Evolutionary conservation across 2,113 vertebrate species (phyloP), one percentile per base, ranked within the genome.

Genomic region (Antennarius striatus): DNA sequence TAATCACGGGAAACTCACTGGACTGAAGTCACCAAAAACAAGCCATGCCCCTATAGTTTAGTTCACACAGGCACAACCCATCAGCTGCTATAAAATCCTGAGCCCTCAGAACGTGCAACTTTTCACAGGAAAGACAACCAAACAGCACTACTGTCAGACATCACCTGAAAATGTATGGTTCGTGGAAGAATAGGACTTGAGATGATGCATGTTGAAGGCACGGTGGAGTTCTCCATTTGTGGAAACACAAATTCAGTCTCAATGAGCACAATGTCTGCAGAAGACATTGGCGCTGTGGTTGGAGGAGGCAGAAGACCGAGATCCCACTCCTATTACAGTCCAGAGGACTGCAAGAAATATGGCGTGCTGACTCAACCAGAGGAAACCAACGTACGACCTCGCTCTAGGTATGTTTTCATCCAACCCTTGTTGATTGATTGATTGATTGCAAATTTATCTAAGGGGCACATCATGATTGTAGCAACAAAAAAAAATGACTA

Each of bases 371-470:
- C 22, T 15, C 47, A 80, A 22, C 43, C 55, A 10, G 80, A 58
- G n/a, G 30, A 84, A 57, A 75, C 36, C 45, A 12, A 10, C 47
- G 45, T 50, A 6, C 88, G 91, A 73, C 87, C 88, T 56, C 90
- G 90, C 10, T 91, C 92, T 69, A 89, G 84, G 86, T 92, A 85
- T 10, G 73, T 72, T 52, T 59, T 57, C 53, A 55, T n/a, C 10
- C 50, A 51, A 51, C n/a, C 10, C 15, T 3, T 50, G 16, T 22
- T 22, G 22, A 36, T 36, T 36, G 32, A 36, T 36, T 36, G 32
- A 36, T 36, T 36, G 32, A 36, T 36, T 36, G 32, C n/a, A n/a
- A n/a, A 36, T 36, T 36, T 1, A 36, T 36, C 3, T 36, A 2
- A 36, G 2, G 7, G 32, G 5, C 15, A 50, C 9, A 30, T 6